Evolutionary conservation across 1,140 invertebrate species (phyloP).

Genomic region (Kradibia gibbosae): DNA sequence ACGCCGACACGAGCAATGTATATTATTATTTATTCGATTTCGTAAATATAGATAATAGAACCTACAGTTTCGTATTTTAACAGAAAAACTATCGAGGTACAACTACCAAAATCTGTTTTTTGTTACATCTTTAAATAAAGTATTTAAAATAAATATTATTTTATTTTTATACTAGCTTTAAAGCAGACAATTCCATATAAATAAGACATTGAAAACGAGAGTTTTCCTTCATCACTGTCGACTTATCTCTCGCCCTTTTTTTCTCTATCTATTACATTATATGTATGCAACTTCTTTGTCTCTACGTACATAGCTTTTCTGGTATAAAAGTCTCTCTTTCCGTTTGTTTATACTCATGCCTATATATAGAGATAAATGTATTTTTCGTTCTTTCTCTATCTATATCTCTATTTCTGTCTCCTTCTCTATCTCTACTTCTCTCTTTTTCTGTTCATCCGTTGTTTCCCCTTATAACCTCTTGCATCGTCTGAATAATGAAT

Average conservation of each 20-base stretch:
- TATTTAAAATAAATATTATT: conserved; percentile 32
- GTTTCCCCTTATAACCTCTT: conserved; percentile 41
- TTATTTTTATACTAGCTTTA: conserved; percentile 36
- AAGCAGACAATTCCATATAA: conserved; percentile 26
- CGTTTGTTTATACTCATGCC: no score
- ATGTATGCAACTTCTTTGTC: background rate
- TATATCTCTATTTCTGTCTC: background rate
- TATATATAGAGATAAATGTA: no score
- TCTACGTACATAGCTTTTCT: no score
- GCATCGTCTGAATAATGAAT: conserved; percentile 66
- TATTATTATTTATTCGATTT: no score
- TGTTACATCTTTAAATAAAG: conserved; percentile 43
- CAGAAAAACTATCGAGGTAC: background rate
- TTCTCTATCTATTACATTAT: background rate
- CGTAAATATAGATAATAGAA: no score
- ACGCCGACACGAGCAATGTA: no score
- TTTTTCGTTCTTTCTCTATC: background rate
- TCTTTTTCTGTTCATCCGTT: background rate
- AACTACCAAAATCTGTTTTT: background rate
- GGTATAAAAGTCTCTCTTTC: no score
- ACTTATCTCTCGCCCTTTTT: no score
- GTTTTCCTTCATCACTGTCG: background rate
- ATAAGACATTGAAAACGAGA: background rate
- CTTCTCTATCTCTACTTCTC: background rate
- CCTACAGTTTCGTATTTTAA: no score